Evolutionary conservation across 1,140 invertebrate species (phyloP), one percentile per base, ranked within the genome.

Genomic region (Drosophila orena): DNA sequence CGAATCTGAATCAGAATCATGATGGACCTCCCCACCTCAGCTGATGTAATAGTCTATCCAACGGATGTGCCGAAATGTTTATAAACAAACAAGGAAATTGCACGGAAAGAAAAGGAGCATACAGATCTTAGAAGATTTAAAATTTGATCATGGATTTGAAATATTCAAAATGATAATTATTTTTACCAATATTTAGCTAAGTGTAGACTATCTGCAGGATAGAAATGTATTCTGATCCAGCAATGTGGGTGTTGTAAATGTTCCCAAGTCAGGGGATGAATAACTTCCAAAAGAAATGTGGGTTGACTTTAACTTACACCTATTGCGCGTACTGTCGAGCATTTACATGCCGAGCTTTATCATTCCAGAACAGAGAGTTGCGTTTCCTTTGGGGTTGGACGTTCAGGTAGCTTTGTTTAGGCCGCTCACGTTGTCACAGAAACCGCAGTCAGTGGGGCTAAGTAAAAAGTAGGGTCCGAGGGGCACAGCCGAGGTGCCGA

Each of bases 371-470:
- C 68, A 49, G 60, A 71, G 62, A 57, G 52, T 46, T 60, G 40
- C 47, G 50, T 74, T 49, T 44, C 40, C n/a, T 60, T 49, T 42
- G 54, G 35, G 40, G 43, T 50, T 62, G 42, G 44, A 24, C 12
- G 17, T 42, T 38, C 50, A n/a, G 43, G 58, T 85, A 11, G 49
- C 54, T 85, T 80, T 77, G 60, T 65, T 81, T 83, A 73, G 47
- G 75, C 52, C 47, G 69, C 79, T 74, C 62, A 69, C 69, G 83
- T 88, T 88, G 83, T 88, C 84, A 88, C 79, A 83, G 84, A 68
- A 83, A 89, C 84, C 58, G 30, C 37, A 47, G 58, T 34, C 56
- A 52, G 17, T 27, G 49, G 22, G 56, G 56, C 40, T 49, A 47
- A 64, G 42, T 44, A 11, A 52, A 27, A 43, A 17, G 40, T 24